Conservation (phyloP, 2,797 vertebrate species). For the Acropternis orthonyx region DNA sequence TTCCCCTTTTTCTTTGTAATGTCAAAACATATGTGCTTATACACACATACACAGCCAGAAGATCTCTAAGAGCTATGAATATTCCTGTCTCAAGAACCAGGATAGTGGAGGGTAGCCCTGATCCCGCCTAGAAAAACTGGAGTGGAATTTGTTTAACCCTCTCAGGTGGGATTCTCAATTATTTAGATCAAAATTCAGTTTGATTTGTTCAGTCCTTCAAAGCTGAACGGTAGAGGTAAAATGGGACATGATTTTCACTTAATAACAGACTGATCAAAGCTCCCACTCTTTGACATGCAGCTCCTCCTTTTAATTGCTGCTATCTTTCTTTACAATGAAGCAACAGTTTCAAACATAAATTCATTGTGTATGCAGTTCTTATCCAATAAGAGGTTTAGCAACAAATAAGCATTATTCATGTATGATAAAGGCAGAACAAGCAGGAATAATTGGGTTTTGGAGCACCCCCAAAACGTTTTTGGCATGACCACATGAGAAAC, state of each 20-base stretch:
- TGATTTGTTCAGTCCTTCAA: background rate
- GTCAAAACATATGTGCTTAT: background rate
- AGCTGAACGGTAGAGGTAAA: background rate
- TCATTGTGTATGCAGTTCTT: background rate
- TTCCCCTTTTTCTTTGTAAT: background rate
- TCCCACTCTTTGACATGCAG: background rate
- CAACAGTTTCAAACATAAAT: background rate
- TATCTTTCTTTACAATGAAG: background rate
- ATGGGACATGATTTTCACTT: background rate
- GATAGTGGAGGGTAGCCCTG: background rate
- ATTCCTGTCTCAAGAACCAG: background rate
- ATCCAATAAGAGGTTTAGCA: background rate
- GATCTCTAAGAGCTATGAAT: background rate
- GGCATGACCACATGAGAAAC: background rate
- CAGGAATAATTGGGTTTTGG: background rate
- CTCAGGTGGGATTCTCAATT: background rate
- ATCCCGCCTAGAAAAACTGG: background rate
- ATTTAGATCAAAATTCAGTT: slow-evolving; percentile 32
- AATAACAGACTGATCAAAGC: background rate
- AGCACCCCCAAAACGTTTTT: background rate
- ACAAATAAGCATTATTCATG: background rate
- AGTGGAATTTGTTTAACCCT: slow-evolving; percentile 7
- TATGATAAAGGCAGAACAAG: background rate
- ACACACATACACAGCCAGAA: background rate
- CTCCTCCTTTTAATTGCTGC: background rate